phyloP scores from a whole-genome alignment of 2,888 invertebrate species.

The Apotomis capreana region DNA sequence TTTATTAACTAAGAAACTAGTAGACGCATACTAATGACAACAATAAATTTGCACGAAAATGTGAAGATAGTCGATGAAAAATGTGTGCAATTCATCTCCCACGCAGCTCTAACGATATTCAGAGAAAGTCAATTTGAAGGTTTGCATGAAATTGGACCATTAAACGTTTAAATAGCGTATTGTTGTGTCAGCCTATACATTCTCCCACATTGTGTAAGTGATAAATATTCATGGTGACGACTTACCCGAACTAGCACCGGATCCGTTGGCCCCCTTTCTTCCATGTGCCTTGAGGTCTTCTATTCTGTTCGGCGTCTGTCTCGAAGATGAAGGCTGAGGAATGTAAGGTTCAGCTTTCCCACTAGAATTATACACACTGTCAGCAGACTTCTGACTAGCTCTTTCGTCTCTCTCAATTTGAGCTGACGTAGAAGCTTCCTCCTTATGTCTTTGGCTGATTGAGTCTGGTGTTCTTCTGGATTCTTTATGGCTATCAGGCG shows the following conservation, averaged over 20 bases:
- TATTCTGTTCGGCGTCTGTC: conserved; percentile 75
- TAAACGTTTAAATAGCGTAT: conserved; percentile 16
- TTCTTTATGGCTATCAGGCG: conserved; percentile 66
- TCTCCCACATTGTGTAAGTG: conserved; percentile 23
- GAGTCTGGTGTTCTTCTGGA: conserved; percentile 69
- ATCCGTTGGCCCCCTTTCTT: conserved; percentile 79
- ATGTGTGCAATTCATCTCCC: neutral
- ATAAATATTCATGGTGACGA: conserved; percentile 4
- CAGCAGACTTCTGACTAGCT: conserved; percentile 78
- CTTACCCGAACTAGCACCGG: conserved; percentile 85
- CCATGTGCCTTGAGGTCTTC: conserved; percentile 78
- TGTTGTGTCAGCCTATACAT: conserved; percentile 6
- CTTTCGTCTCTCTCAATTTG: conserved; percentile 69
- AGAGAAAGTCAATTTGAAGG: conserved; percentile 18
- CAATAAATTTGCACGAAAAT: neutral
- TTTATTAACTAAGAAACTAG: too few relatives aligned
- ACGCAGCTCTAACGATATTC: neutral
- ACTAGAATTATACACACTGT: conserved; percentile 84
- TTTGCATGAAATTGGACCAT: neutral
- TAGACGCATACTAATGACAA: neutral
- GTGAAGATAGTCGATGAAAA: neutral
- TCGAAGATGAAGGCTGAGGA: conserved; percentile 79
- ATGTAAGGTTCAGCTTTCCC: conserved; percentile 70
- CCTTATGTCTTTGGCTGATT: conserved; percentile 65
- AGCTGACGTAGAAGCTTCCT: conserved; percentile 61